Percentiles rank a stretch among this genome's conserved stretches.
phyloP scores from a whole-genome alignment of 2,888 invertebrate species.

The Monoplex corrugatus region DNA sequence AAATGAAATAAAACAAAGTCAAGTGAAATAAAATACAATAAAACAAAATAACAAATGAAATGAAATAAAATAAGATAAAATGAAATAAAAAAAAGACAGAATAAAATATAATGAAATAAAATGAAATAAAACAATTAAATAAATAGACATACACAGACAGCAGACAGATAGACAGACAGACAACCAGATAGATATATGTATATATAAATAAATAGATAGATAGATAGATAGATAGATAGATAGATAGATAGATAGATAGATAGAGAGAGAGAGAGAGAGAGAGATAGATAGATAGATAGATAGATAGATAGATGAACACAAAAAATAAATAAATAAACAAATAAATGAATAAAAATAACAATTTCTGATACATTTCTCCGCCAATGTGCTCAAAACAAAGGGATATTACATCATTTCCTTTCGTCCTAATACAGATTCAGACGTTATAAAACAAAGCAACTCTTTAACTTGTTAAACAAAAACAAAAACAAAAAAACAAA shows the following conservation, averaged over 20 bases:
- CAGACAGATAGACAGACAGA: neutral
- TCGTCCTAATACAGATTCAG: too few relatives aligned
- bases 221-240: neutral
- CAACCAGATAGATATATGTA: neutral
- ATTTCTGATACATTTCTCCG: too few relatives aligned
- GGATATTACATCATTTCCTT: too few relatives aligned
- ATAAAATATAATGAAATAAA: neutral
- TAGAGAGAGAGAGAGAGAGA: constrained; percentile 28
- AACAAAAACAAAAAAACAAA: too few relatives aligned
- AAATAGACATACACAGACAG: neutral
- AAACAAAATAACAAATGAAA: neutral
- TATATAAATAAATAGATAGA: neutral
- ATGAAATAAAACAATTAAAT: too few relatives aligned
- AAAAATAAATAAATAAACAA: too few relatives aligned
- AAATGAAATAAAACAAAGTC: neutral
- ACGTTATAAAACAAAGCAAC: too few relatives aligned
- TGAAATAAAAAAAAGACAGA: neutral
- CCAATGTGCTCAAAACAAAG: too few relatives aligned
- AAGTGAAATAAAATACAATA: neutral
- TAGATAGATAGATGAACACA: constrained; percentile 1
- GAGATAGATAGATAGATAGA: neutral
- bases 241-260: neutral
- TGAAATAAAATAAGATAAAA: neutral
- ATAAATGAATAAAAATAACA: too few relatives aligned
- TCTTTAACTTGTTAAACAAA: too few relatives aligned